Evolutionary conservation across 2,113 vertebrate species (phyloP).

Genomic region (Pteropus alecto): DNA sequence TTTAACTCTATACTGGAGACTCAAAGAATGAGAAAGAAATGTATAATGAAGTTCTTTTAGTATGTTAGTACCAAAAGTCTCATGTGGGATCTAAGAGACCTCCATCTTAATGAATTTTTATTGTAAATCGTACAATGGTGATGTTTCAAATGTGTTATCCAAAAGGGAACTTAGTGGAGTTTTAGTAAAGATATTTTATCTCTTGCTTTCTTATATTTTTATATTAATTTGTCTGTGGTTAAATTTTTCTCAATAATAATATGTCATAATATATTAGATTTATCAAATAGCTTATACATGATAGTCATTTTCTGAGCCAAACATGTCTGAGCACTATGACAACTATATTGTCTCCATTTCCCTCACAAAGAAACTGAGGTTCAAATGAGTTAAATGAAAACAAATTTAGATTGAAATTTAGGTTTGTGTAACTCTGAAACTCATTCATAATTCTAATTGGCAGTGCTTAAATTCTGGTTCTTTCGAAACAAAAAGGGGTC

Average conservation of each 20-base stretch:
- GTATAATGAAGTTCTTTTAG: not conserved
- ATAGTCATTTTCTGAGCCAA: not conserved
- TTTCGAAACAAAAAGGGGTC: not conserved
- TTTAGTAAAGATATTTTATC: constrained; percentile 16
- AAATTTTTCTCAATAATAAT: not conserved
- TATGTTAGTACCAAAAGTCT: not conserved
- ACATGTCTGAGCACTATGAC: not conserved
- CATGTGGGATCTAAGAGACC: not conserved
- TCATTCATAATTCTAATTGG: not conserved
- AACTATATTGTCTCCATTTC: not conserved
- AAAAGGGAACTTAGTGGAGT: not conserved
- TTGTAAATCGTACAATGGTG: not conserved
- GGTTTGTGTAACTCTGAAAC: not conserved
- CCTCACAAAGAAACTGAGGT: not conserved
- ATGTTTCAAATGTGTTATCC: not conserved
- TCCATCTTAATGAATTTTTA: not conserved
- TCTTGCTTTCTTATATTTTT: not conserved
- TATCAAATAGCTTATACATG: not conserved
- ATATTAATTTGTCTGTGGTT: not conserved
- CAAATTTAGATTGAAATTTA: not conserved
- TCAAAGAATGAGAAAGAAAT: not conserved
- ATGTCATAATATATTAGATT: not conserved
- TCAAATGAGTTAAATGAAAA: not conserved
- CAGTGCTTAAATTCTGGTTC: not conserved
- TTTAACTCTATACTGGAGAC: not conserved